Evolutionary conservation across 2,113 vertebrate species (phyloP).

Genomic region (Himantopus leucocephalus): DNA sequence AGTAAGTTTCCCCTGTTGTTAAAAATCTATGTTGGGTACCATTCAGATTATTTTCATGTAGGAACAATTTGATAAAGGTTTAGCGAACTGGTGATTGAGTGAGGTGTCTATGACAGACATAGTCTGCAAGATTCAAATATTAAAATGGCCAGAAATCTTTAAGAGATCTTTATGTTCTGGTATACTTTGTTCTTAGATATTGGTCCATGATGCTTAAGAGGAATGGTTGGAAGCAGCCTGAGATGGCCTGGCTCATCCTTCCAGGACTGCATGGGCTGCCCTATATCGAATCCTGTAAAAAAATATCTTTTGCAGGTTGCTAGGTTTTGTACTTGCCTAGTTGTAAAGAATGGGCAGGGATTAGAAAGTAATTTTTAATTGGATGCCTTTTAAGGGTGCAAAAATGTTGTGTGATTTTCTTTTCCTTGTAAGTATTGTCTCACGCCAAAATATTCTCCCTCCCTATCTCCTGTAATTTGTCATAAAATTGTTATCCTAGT

Average conservation of each 20-base stretch:
- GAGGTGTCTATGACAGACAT: background rate
- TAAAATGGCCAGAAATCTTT: background rate
- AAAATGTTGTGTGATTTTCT: background rate
- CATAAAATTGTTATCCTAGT: conserved; percentile 24
- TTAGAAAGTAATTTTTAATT: background rate
- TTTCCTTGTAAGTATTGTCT: background rate
- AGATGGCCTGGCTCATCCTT: background rate
- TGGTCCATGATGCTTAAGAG: background rate
- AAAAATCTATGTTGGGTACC: background rate
- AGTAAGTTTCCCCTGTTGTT: background rate
- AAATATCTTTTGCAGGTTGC: background rate
- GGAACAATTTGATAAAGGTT: background rate
- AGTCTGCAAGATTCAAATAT: background rate
- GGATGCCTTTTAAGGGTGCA: conserved; percentile 15
- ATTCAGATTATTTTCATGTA: background rate
- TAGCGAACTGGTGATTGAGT: background rate
- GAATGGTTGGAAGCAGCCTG: background rate
- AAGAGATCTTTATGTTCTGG: background rate
- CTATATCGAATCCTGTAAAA: background rate
- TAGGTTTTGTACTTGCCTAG: background rate
- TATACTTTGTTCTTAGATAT: background rate
- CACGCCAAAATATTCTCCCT: conserved; percentile 19
- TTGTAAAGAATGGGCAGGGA: background rate
- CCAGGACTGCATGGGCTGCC: background rate
- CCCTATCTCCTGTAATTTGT: conserved; percentile 35